Evolutionary conservation across 2,888 invertebrate genomes (phyloP).

Genomic region (Calliscelio sp.): DNA sequence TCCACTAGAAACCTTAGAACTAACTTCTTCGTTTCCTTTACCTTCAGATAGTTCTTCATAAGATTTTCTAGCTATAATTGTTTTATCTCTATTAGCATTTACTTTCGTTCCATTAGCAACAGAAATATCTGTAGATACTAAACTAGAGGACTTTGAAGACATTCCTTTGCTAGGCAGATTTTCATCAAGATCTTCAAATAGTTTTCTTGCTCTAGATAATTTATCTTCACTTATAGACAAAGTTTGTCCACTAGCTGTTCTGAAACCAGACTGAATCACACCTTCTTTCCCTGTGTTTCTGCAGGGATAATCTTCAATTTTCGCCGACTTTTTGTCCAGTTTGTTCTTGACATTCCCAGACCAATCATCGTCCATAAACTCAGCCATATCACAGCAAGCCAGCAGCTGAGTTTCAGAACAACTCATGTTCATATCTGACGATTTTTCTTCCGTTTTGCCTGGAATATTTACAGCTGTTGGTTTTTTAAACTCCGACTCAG

Average conservation of each 20-base stretch:
- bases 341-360: slow-evolving; percentile 7
- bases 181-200: slow-evolving; percentile 17
- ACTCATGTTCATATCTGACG: slow-evolving; percentile 17
- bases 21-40: neutral
- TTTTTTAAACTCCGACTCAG: slow-evolving; percentile 21
- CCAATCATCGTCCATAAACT: slow-evolving; percentile 59
- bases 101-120: neutral
- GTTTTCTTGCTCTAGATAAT: slow-evolving; percentile 13
- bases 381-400: slow-evolving; percentile 53
- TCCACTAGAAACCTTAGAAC: neutral
- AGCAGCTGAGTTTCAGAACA: slow-evolving; percentile 54
- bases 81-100: neutral
- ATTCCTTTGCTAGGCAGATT: neutral
- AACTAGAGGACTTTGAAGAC: too few species aligned
- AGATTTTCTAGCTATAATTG: neutral
- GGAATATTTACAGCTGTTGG: neutral
- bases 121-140: neutral
- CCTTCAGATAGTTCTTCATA: neutral
- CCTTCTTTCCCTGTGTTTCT: neutral
- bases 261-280: slow-evolving; percentile 24
- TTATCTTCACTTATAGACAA: slow-evolving; percentile 77
- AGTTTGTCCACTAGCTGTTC: slow-evolving; percentile 76
- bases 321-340: neutral
- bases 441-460: too few species aligned
- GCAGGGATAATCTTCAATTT: neutral